Evolutionary conservation across 2,888 invertebrate species (phyloP), one percentile per base, ranked within the genome.

Genomic region (Chrysodeixis includens): DNA sequence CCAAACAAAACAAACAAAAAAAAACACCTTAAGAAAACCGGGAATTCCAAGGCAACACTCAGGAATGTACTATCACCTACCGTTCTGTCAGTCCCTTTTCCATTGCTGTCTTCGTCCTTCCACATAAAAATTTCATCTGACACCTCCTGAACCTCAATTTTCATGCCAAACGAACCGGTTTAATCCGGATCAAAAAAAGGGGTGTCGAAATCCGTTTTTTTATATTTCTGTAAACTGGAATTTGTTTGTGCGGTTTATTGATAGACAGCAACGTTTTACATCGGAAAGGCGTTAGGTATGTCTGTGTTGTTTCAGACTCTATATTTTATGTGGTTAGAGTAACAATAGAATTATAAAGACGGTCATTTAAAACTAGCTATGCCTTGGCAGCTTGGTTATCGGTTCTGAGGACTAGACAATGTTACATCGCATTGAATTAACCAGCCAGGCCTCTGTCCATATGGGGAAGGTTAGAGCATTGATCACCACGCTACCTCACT

Each of bases 151-250:
- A 40, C 40, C 40, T n/a, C 40, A 40, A 40, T 40, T 40, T 40
- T 40, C n/a, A 40, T 40, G 40, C n/a, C 40, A 40, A n/a, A 40
- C 40, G 40, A 40, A 40, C 40, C 40, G n/a, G 40, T 40, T 40
- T 40, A 40, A 40, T 40, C 40, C 40, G 40, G 40, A 40, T 40
- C 26, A 26, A 40, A 40, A 40, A 40, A 40, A 40, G 40, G 40
- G 40, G 40, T 40, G 40, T 40, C n/a, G 6, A 40, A 40, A 40
- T 40, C 40, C 40, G 40, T n/a, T 40, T 40, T 40, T 35, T 40
- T 40, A 40, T n/a, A n/a, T 40, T 5, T 40, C n/a, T 40, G 40
- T 40, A 40, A 4, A 40, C n/a, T 40, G n/a, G 40, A 40, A 40
- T 40, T 40, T 40, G n/a, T 40, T 40, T n/a, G 40, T 40, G 7